These are phyloP conservation scores for Neosilurus hyrtlii DNA, from an alignment of 2,797 vertebrate species.

Conservation along the genomic window DNA sequence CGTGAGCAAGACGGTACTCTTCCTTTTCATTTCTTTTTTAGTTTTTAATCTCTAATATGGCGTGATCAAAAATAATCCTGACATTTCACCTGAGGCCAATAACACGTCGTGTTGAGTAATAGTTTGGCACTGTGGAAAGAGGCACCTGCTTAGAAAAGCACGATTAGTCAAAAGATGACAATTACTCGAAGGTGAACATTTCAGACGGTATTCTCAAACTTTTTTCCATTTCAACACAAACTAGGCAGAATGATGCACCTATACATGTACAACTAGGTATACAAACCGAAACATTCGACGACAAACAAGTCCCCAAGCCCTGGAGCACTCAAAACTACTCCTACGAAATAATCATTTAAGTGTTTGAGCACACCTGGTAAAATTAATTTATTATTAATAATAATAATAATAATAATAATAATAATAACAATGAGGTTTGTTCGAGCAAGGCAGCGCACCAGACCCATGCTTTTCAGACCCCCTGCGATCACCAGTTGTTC, in stretches of 20 bases:
- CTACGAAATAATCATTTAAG: too few relatives aligned
- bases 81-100: constrained; percentile 9
- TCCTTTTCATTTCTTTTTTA: constrained; percentile 13
- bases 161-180: neutral
- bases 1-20: constrained; percentile 19
- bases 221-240: neutral
- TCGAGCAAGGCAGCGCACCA: neutral
- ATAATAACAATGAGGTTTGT: neutral
- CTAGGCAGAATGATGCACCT: neutral
- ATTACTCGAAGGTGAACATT: neutral
- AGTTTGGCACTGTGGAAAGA: constrained; percentile 33
- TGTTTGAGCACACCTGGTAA: neutral
- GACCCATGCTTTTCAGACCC: neutral
- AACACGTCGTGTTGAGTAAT: constrained; percentile 3
- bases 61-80: constrained; percentile 34
- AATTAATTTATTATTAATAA: too few relatives aligned
- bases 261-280: neutral
- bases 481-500: neutral
- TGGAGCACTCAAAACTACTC: neutral
- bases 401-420: too few relatives aligned
- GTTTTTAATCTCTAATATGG: constrained; percentile 12
- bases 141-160: constrained; percentile 26
- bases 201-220: neutral
- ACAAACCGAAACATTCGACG: neutral
- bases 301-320: neutral